Evolutionary conservation across 2,797 vertebrate species (phyloP), one percentile per base, ranked within the genome.

Genomic region (Crax fasciolata): DNA sequence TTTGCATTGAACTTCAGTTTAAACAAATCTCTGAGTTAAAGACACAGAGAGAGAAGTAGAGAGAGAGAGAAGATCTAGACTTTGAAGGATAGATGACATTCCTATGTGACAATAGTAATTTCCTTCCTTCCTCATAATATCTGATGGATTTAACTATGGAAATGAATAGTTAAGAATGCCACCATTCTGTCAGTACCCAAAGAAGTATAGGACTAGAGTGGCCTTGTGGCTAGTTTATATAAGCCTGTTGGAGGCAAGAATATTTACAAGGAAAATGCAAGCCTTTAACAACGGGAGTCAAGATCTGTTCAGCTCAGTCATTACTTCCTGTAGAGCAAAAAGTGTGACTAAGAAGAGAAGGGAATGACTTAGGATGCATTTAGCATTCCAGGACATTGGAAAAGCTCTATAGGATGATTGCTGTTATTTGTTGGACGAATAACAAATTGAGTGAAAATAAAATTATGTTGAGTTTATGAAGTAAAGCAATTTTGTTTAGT

Each of bases 361-460:
- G 7, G 25, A 72, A 70, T 19, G 17, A 3, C 16, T 88, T 25
- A 62, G 41, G 27, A 59, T 13, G 1, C 25, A 28, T 51, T 63
- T 70, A 19, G 2, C 13, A 12, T 61, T 90, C 41, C 63, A 44
- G 63, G 32, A 54, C 25, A 46, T 4, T 27, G 9, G 48, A 72
- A 6, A 12, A 43, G 55, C 8, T 84, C 11, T 81, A 39, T 66
- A 55, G 35, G 59, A 62, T 67, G 63, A 70, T 10, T 67, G 24
- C 62, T 72, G 17, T 20, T 70, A 87, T 79, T 89, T 94, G 79
- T 35, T 61, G 44, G 71, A 15, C 13, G 94, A 82, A 55, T 59
- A 76, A 62, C 10, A 88, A 90, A 84, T 46, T 30, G 10, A 90
- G 76, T 79, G 25, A 88, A 87, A 91, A 86, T 74, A 71, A 54